Base-by-base conservation (phyloP, 2,888 invertebrate genomes). In the Drosophila pseudotakahashii region DNA sequence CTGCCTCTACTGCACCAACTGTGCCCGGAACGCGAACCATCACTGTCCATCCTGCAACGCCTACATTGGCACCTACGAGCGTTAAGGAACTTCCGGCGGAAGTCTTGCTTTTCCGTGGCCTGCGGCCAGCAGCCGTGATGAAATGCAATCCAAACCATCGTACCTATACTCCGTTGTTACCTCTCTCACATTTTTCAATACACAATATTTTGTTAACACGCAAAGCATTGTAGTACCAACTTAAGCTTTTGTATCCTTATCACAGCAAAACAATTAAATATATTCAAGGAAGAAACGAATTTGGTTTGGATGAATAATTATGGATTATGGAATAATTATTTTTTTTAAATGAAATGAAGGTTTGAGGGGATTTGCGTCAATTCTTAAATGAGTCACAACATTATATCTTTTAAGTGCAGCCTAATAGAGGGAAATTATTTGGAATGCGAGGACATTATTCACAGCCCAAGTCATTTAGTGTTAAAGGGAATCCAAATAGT, bases 31-130 rank as follows among this genome's bases (percentile, higher is more conserved):
- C 75, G 91, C 91, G 5, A 93, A 93, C 47, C 94, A 94, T 76
- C 94, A 93, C 73, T 94, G 94, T 59, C 93, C 94, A 0, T 92
- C 93, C 66, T 94, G 94, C 81, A 92, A 92, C 53, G 90, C 93
- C 0, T 93, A 91, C 73, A 81, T 94, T 37, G 94, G 94, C 68
- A 91, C 91, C 44, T 93, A 92, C 76, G 84, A 91, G 61, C 89
- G 90, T 42, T 90, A 57, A 16, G 23, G 19, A n/a, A 7, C 14
- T 13, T 47, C 9, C 4, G 9, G 9, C 3, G 13, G 2, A 10
- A 23, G 19, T 32, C 4, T 0, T 23, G 57, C 32, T 37, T 57
- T 57, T 68, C 26, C 37, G 10, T 14, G 11, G 36, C 19, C 44
- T 37, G 42, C 50, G 7, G 11, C 30, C 36, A 30, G 37, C 50